Conservation (phyloP, 2,888 invertebrate genomes). For the Euplagia quadripunctaria region DNA sequence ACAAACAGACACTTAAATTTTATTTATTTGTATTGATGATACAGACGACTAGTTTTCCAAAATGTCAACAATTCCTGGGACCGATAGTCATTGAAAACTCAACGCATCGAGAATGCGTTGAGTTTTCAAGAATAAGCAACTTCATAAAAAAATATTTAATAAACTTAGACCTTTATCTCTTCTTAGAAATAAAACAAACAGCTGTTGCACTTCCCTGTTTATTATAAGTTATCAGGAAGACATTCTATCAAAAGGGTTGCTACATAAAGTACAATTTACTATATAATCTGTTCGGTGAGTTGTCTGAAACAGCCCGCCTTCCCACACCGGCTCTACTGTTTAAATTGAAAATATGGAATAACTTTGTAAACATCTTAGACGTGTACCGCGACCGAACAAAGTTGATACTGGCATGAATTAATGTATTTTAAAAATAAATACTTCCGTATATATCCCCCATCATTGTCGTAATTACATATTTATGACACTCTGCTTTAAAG, state of each 20-base stretch:
- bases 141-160: too few relatives aligned
- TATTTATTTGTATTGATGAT: too few relatives aligned
- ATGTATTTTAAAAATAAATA: background rate
- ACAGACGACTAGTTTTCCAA: too few relatives aligned
- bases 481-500: background rate
- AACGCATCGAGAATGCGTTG: too few relatives aligned
- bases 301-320: constrained; percentile 69
- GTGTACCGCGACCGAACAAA: constrained; percentile 34
- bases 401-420: constrained; percentile 63
- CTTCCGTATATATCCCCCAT: background rate
- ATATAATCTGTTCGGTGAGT: constrained; percentile 40
- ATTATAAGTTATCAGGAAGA: constrained; percentile 19
- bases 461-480: too few relatives aligned
- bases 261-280: constrained; percentile 34
- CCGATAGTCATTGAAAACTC: too few relatives aligned
- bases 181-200: constrained; percentile 20
- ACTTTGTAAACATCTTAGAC: constrained; percentile 84
- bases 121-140: too few relatives aligned
- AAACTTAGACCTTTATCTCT: background rate
- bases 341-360: constrained; percentile 86
- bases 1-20: too few relatives aligned
- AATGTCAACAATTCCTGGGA: too few relatives aligned
- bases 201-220: constrained; percentile 26
- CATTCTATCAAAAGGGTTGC: constrained; percentile 33
- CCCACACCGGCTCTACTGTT: constrained; percentile 78